Conservation (phyloP, 2,113 vertebrate genomes). For the Maccullochella peelii region DNA sequence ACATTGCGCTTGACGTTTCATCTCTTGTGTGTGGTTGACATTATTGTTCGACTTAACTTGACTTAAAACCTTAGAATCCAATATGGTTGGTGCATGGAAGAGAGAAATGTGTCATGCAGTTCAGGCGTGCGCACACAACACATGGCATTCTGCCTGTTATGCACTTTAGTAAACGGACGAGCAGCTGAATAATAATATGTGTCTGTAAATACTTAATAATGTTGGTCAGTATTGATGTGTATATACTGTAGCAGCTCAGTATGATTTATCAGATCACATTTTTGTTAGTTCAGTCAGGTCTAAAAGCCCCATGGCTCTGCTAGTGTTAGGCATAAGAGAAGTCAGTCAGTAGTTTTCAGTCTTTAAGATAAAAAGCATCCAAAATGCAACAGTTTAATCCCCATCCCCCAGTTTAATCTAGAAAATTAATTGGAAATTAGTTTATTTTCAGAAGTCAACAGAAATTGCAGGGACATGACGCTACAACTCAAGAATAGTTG, state of each 20-base stretch:
- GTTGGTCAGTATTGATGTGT: neutral
- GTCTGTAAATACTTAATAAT: neutral
- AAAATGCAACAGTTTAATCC: neutral
- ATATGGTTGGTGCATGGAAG: neutral
- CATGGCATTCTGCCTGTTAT: neutral
- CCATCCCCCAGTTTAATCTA: neutral
- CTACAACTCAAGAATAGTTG: neutral
- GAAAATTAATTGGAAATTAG: neutral
- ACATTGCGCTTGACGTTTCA: constrained; percentile 3
- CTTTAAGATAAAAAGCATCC: neutral
- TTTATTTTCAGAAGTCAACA: neutral
- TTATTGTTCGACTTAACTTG: neutral
- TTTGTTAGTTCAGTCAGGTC: neutral
- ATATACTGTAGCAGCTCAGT: neutral
- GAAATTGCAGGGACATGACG: neutral
- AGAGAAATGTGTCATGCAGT: too few relatives aligned
- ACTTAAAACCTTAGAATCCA: neutral
- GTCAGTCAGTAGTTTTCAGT: neutral
- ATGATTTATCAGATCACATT: neutral
- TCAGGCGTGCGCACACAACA: neutral
- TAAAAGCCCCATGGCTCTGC: neutral
- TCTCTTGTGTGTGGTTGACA: constrained; percentile 5
- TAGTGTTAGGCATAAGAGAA: neutral
- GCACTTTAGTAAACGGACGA: neutral
- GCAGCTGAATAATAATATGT: neutral